Percentiles rank a stretch among this genome's conserved stretches.
These are phyloP conservation scores for Ptilodon capucinus DNA, from an alignment of 2,888 invertebrate species.

Conservation along the genomic window DNA sequence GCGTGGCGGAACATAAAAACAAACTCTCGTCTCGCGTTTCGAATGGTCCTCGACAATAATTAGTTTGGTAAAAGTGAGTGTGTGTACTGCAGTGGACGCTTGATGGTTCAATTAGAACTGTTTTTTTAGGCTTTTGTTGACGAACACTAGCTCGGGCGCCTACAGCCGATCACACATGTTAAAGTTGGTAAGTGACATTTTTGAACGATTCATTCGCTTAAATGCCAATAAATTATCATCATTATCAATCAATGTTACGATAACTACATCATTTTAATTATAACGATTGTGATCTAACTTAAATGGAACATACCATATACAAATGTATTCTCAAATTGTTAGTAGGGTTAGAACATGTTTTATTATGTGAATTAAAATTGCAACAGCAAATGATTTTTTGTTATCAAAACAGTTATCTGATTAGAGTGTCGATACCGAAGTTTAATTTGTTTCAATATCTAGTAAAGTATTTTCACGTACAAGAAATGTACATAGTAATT, in stretches of 20 bases:
- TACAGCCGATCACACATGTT: conserved; percentile 63
- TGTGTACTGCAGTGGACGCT: conserved; percentile 73
- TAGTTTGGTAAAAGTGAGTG: conserved; percentile 80
- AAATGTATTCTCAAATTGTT: conserved; percentile 3
- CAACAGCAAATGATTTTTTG: conserved; percentile 15
- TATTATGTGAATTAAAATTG: conserved; percentile 24
- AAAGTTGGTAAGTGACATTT: conserved; percentile 70
- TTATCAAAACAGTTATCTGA: conserved; percentile 24
- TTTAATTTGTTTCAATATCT: conserved; percentile 22
- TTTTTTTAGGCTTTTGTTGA: conserved; percentile 62
- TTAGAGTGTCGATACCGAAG: conserved; percentile 19
- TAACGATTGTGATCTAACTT: conserved; percentile 15
- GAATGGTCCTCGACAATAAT: conserved; percentile 71
- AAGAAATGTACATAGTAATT: not conserved
- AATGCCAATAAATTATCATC: conserved; percentile 19
- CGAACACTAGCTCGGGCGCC: conserved; percentile 46
- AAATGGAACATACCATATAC: conserved; percentile 3
- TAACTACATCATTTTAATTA: conserved; percentile 8
- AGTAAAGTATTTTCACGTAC: not conserved
- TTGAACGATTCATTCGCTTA: conserved; percentile 38
- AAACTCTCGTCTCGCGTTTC: conserved; percentile 69
- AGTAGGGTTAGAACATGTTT: conserved; percentile 7
- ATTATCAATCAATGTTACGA: conserved; percentile 17
- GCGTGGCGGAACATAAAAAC: conserved; percentile 71
- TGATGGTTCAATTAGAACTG: conserved; percentile 72